Conservation (phyloP, 2,888 invertebrate genomes). For the Apomyelois bistriatella region DNA sequence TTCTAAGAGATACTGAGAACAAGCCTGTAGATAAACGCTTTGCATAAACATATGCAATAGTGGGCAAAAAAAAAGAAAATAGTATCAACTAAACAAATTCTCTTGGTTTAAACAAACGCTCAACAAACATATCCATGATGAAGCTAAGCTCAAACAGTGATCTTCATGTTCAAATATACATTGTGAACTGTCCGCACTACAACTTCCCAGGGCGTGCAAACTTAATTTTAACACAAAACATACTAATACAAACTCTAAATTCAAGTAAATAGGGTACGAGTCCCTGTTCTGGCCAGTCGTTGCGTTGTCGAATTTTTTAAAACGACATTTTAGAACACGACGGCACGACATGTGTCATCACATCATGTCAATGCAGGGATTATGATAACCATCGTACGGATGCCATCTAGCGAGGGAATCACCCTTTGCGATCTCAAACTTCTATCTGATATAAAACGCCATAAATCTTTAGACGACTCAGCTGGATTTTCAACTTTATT, state of each 20-base stretch:
- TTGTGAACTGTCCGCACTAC: slow-evolving; percentile 61
- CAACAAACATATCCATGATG: slow-evolving; percentile 43
- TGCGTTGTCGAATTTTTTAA: slow-evolving; percentile 47
- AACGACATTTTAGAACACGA: slow-evolving; percentile 71
- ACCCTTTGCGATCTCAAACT: slow-evolving; percentile 71
- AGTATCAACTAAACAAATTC: slow-evolving; percentile 41
- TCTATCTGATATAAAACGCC: slow-evolving; percentile 40
- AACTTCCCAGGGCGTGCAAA: slow-evolving; percentile 58
- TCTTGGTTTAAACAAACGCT: slow-evolving; percentile 36
- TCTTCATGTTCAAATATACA: slow-evolving; percentile 67
- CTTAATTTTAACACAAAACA: slow-evolving; percentile 19
- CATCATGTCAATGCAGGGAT: slow-evolving; percentile 79
- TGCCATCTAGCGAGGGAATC: slow-evolving; percentile 75
- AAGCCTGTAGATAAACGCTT: no score
- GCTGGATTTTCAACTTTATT: slow-evolving; percentile 32
- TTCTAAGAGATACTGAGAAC: no score
- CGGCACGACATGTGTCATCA: slow-evolving; percentile 79
- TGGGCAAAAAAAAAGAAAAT: slow-evolving; percentile 29
- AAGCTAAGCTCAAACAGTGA: slow-evolving; percentile 52
- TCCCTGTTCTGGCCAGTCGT: background rate
- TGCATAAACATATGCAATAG: background rate
- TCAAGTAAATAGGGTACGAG: slow-evolving; percentile 32
- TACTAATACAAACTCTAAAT: slow-evolving; percentile 34
- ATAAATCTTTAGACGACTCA: slow-evolving; percentile 27
- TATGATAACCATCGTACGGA: slow-evolving; percentile 79